phyloP scores from a whole-genome alignment of 2,888 invertebrate species.

The Caenorhabditis sp. region DNA sequence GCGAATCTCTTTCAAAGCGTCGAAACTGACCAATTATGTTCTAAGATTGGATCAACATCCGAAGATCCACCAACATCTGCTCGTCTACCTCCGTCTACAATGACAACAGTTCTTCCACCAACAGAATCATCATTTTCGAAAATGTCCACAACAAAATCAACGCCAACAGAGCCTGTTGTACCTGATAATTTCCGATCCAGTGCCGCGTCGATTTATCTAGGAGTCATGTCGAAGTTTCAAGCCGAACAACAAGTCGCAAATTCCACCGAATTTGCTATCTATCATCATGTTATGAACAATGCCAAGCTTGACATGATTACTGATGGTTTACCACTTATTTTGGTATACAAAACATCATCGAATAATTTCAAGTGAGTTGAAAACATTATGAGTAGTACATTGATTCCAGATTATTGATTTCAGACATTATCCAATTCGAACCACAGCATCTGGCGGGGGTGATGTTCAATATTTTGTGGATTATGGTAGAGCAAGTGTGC shows the following conservation, averaged over 20 bases:
- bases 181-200: neutral
- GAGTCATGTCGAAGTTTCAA: neutral
- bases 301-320: neutral
- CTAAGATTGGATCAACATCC: too few relatives aligned
- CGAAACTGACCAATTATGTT: too few relatives aligned
- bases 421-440: conserved; percentile 5
- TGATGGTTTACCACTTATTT: neutral
- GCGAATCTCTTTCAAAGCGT: too few relatives aligned
- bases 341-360: neutral
- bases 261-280: neutral
- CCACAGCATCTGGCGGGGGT: neutral
- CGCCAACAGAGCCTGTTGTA: neutral
- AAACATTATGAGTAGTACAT: too few relatives aligned
- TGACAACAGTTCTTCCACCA: too few relatives aligned
- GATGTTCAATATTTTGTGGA: conserved; percentile 8
- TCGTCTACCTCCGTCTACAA: too few relatives aligned
- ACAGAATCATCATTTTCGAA: neutral
- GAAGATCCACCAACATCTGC: too few relatives aligned
- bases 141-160: too few relatives aligned
- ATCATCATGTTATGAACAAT: neutral
- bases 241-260: neutral
- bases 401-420: too few relatives aligned
- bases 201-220: neutral
- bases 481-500: conserved; percentile 1
- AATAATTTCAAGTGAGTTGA: neutral